phyloP scores from a whole-genome alignment of 2,113 vertebrate genomes.

The Brachypodius melanocephalos region DNA sequence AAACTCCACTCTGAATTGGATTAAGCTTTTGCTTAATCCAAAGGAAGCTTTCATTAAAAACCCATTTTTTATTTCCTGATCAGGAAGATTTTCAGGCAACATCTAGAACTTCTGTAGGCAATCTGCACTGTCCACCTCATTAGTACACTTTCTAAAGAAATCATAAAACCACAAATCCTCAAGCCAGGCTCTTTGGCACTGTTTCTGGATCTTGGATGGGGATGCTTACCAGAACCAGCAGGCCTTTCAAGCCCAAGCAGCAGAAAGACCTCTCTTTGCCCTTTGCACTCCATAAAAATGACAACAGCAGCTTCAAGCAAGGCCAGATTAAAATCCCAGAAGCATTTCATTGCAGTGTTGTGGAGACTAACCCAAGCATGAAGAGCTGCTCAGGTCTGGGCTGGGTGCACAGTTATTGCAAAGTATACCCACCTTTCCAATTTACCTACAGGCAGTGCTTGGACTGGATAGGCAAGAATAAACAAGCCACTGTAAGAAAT shows the following conservation, averaged over 20 bases:
- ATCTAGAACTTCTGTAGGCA: neutral
- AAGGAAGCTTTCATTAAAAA: constrained; percentile 18
- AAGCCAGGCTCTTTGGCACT: neutral
- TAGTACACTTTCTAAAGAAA: neutral
- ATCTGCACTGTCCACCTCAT: neutral
- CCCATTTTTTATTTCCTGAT: neutral
- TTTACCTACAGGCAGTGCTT: neutral
- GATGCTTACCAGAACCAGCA: neutral
- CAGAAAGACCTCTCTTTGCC: neutral
- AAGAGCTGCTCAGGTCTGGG: neutral
- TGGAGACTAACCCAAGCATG: neutral
- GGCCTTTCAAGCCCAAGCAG: neutral
- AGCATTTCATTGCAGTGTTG: neutral
- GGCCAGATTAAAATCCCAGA: neutral
- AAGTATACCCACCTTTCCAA: neutral
- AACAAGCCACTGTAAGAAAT: neutral
- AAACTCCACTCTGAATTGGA: neutral
- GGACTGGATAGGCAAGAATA: neutral
- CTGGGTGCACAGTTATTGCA: neutral
- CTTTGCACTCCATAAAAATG: neutral
- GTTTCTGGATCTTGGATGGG: neutral
- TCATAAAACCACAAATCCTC: neutral
- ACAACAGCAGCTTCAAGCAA: neutral
- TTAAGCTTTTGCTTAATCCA: neutral
- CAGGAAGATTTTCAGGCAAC: neutral